Conservation (phyloP, 2,113 vertebrate species). For the Rattus rattus region DNA sequence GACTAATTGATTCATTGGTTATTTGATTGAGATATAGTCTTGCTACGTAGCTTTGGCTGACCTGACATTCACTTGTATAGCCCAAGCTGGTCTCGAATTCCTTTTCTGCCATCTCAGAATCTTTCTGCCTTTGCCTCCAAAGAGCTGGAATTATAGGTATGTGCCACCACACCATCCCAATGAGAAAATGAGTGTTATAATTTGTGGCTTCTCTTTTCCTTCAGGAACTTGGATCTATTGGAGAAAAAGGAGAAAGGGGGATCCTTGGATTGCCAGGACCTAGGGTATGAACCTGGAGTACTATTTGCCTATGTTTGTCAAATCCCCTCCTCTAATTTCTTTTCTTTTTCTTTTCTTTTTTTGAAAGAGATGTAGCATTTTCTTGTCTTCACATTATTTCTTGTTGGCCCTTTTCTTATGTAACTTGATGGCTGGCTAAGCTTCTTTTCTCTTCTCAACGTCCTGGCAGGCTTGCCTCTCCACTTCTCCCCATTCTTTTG, state of each 20-base stretch:
- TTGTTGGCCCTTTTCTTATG: slow-evolving; percentile 1
- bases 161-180: background rate
- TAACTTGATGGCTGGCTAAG: slow-evolving; percentile 20
- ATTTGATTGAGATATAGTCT: background rate
- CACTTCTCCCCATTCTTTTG: slow-evolving; percentile 35
- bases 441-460: slow-evolving; percentile 53
- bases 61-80: no score
- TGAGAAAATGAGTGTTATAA: slow-evolving; percentile 42
- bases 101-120: background rate
- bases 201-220: slow-evolving; percentile 57
- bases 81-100: background rate
- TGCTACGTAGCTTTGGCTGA: background rate
- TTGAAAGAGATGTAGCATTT: background rate
- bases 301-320: slow-evolving; percentile 35
- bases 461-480: background rate
- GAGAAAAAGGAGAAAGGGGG: slow-evolving; percentile 94
- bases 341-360: slow-evolving; percentile 1
- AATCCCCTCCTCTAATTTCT: slow-evolving; percentile 18
- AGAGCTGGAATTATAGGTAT: background rate
- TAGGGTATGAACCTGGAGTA: slow-evolving; percentile 88
- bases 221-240: slow-evolving; percentile 88
- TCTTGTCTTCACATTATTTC: background rate
- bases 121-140: background rate
- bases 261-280: slow-evolving; percentile 93
- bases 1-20: no score